Base-by-base conservation (phyloP, 2,888 invertebrate species). In the Xestia ashworthii region DNA sequence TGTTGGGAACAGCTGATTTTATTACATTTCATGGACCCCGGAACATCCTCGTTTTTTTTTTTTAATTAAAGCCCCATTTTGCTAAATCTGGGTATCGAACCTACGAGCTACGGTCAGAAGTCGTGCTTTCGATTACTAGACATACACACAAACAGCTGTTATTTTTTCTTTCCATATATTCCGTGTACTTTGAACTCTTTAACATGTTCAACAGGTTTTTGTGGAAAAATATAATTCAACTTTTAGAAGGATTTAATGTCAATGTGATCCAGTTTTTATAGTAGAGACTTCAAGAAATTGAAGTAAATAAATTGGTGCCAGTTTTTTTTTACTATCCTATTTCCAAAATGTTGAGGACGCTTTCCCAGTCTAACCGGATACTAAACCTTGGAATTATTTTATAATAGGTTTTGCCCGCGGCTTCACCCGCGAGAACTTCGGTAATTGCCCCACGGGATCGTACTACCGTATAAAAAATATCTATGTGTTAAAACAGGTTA, bases 131-230 rank as follows among this genome's bases (percentile, higher is more conserved):
- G 46, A 38, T 2, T 6, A 64, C 14, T 2, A 70, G 1, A 70
- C 12, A 3, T 19, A 70, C 5, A 5, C 5, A 41, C 14, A 11
- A 32, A 70, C 73, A 44, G 22, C 25, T 16, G 11, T 48, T 41
- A 16, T 72, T 41, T 4, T 55, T 25, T 58, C n/a, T 22, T 14
- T 50, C 2, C 6, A 16, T 64, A 48, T 8, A 44, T 44, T 5
- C 44, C 5, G 2, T 62, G 12, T 25, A 41, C 25, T 66, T 38
- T 25, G 53, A 70, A 69, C 19, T n/a, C 41, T 44, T 14, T 3
- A 44, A 65, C n/a, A 44, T 0, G 64, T 65, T 44, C 14, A 44
- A 62, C 78, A 38, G 14, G 69, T 70, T 64, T n/a, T 16, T 41
- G 38, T 48, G 11, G n/a, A 64, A 11, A n/a, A 64, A 71, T 71